These are phyloP conservation scores for Garrulus glandarius DNA, from an alignment of 2,797 vertebrate genomes.

Conservation along the genomic window DNA sequence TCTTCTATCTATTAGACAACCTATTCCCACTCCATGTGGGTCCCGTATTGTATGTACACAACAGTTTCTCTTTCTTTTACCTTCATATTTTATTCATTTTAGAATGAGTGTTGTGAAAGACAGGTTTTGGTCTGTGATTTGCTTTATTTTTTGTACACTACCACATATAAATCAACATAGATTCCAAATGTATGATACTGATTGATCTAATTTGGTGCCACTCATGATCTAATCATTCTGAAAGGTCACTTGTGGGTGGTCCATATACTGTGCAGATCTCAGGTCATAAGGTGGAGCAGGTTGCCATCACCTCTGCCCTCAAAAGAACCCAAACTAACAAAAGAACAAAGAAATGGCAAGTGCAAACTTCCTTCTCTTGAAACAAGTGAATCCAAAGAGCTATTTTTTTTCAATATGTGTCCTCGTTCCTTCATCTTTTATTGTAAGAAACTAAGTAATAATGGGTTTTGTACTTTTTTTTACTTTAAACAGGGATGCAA, in stretches of 20 bases:
- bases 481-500: background rate
- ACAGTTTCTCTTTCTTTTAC: background rate
- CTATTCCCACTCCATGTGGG: accelerated
- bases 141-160: background rate
- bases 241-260: background rate
- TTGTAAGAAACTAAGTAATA: background rate
- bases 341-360: background rate
- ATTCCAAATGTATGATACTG: background rate
- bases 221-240: background rate
- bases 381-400: background rate
- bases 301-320: accelerated
- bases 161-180: background rate
- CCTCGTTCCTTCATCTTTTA: background rate
- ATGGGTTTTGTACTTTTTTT: background rate
- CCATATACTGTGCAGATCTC: too few relatives aligned
- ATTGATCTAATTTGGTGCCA: background rate
- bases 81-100: background rate
- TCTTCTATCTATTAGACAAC: background rate
- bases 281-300: background rate
- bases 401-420: background rate
- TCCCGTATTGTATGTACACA: background rate
- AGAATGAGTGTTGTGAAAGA: background rate
- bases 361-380: background rate
- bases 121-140: background rate
- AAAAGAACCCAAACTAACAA: background rate